Base-by-base conservation (phyloP, 2,888 invertebrate genomes). In the Arrhopalites spinosus region DNA sequence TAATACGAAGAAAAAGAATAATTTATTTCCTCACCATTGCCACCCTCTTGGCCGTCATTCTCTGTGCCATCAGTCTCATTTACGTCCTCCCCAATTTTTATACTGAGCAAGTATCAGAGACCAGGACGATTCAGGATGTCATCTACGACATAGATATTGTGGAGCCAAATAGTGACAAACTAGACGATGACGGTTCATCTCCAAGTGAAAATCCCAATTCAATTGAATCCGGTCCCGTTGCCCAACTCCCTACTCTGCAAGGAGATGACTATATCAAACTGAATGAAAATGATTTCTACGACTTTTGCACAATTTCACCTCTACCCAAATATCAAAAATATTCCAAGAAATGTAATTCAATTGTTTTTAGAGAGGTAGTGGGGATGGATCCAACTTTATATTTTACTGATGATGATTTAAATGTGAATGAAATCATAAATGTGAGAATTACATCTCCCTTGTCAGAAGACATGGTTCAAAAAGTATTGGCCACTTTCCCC, bases 21-120 rank as follows among this genome's bases (percentile, higher is more conserved):
- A 63, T 72, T 63, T 72, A 72, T 43, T 72, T 72, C 13, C 63
- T 61, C 27, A 47, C 72, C 1, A 63, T 72, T 7, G 13, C 43
- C 5, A 63, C 63, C 11, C 15, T 72, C 23, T 17, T 36, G 1
- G 63, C 72, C 11, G 63, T 72, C 17, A 23, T 29, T n/a, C 27
- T 72, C 2, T 59, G 72, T 47, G 63, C 72, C 25, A 25, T 63
- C 17, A 63, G 61, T n/a, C 8, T 63, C 3, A 63, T 72, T 7
- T 72, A 72, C 20, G 61, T 72, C 17, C 15, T 61, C 5, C 63
- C 72, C 2, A 36, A 29, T 25, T 11, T 63, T 2, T 63, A n/a
- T n/a, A n/a, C 13, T 15, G 61, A 23, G 11, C 43, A 43, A 1
- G 15, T 45, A 13, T 11, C 67, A 17, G 43, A 56, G n/a, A n/a